A percentile compares a stretch with the other conserved stretches of the same genome.
phyloP scores from a whole-genome alignment of 2,113 vertebrate species.

The Elanus axillaris region DNA sequence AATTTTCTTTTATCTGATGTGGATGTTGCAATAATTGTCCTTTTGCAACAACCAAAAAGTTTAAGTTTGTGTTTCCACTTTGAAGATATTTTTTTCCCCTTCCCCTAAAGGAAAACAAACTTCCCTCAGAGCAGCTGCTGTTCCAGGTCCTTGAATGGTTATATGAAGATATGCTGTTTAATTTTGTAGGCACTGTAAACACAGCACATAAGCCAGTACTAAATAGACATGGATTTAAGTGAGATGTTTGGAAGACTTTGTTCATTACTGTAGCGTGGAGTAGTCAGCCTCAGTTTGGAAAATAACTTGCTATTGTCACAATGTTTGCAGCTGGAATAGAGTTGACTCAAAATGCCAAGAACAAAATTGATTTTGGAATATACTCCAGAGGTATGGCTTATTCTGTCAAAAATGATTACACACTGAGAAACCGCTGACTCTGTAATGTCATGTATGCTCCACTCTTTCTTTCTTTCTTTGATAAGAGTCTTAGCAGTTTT shows the following conservation, averaged over 20 bases:
- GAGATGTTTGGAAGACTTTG: neutral
- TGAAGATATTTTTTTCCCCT: neutral
- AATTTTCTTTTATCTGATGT: neutral
- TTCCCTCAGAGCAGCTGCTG: neutral
- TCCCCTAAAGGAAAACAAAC: neutral
- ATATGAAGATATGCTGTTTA: neutral
- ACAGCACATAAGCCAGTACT: neutral
- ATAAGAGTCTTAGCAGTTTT: neutral
- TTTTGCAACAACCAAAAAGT: neutral
- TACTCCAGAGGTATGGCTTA: neutral
- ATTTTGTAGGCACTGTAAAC: neutral
- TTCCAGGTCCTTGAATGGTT: neutral
- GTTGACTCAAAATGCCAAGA: neutral
- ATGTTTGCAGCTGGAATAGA: neutral
- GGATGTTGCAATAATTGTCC: neutral
- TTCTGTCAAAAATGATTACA: neutral
- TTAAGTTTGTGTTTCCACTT: neutral
- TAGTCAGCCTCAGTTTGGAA: neutral
- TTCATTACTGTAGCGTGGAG: neutral
- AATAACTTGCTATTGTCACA: neutral
- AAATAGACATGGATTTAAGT: neutral
- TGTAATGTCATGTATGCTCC: neutral
- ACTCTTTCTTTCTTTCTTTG: neutral
- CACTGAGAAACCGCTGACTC: neutral
- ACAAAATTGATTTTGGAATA: neutral